phyloP scores from a whole-genome alignment of 2,113 vertebrate species.

The Brevimyrus niger region DNA sequence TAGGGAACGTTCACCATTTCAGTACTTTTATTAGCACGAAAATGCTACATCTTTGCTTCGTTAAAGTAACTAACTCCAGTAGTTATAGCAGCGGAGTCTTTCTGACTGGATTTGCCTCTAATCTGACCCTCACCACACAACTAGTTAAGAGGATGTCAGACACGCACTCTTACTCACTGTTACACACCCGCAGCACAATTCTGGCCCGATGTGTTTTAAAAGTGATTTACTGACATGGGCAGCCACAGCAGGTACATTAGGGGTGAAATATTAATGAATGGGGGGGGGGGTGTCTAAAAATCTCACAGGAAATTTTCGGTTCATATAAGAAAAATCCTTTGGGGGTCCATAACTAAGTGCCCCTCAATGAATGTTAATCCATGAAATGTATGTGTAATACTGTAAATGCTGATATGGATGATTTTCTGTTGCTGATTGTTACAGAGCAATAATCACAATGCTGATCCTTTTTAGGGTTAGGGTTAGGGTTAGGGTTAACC shows the following conservation, averaged over 20 bases:
- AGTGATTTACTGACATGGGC: neutral
- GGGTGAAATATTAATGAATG: neutral
- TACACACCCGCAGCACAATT: too few species aligned
- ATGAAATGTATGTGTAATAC: neutral
- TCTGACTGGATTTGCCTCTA: too few species aligned
- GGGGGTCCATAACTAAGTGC: neutral
- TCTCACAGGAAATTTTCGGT: neutral
- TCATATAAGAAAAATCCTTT: neutral
- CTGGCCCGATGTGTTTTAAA: neutral
- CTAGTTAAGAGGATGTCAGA: too few species aligned
- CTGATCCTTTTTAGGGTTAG: neutral
- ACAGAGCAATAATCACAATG: neutral
- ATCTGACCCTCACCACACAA: too few species aligned
- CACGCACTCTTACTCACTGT: neutral
- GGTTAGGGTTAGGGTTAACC: neutral
- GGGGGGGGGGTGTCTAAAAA: neutral
- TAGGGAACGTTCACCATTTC: too few species aligned
- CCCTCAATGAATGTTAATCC: neutral
- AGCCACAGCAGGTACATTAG: neutral
- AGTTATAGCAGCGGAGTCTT: too few species aligned
- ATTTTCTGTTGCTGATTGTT: neutral
- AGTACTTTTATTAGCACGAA: too few species aligned
- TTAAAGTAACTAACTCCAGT: too few species aligned
- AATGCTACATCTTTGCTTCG: too few species aligned
- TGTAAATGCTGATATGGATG: neutral